Percentiles rank a stretch among this genome's conserved stretches.
Conservation (phyloP, 2,113 vertebrate species). For the Elephantulus edwardii region DNA sequence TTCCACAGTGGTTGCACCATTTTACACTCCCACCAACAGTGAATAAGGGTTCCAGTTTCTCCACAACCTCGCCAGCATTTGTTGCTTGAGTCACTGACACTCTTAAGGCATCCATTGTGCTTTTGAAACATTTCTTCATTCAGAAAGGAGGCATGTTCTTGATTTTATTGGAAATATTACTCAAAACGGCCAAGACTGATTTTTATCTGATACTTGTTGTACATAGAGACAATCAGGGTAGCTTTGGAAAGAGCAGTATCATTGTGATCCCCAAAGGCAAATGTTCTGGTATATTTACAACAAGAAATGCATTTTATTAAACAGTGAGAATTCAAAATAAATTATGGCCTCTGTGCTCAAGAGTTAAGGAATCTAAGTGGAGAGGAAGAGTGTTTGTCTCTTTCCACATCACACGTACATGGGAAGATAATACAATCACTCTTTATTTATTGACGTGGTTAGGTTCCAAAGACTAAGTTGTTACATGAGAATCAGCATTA, state of each 20-base stretch:
- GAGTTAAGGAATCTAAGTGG: background rate
- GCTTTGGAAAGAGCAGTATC: no score
- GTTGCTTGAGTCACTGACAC: no score
- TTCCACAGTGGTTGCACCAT: no score
- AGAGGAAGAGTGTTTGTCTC: background rate
- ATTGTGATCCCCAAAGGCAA: no score
- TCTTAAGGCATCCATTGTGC: no score
- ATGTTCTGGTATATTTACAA: background rate
- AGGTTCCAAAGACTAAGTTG: no score
- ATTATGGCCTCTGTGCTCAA: background rate
- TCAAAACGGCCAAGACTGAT: background rate
- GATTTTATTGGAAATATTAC: background rate
- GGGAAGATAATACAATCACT: background rate
- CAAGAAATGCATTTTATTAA: background rate
- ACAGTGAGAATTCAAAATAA: background rate
- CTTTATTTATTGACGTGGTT: no score
- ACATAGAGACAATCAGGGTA: no score
- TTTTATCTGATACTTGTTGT: constrained; percentile 27
- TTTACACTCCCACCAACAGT: no score
- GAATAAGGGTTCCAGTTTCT: no score
- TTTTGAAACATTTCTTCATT: background rate
- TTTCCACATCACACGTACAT: background rate
- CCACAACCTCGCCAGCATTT: no score
- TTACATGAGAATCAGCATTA: no score
- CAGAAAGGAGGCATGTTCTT: background rate